Conservation (phyloP, 37 sponge, comb jelly and placozoan genomes). For the Ephydatia muelleri region DNA sequence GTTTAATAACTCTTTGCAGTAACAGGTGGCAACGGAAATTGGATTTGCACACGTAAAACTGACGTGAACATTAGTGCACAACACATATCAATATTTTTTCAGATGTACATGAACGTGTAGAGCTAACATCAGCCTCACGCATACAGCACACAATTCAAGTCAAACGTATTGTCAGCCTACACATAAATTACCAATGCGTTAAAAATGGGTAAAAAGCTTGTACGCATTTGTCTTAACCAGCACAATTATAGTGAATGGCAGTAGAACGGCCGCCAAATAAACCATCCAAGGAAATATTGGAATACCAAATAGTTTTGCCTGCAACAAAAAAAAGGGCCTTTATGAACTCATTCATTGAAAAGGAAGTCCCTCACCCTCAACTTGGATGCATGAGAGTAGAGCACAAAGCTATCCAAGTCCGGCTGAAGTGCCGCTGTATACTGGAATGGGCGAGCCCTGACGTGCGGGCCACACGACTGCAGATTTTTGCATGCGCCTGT, state of each 20-base stretch:
- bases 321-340: background rate
- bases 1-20: too few relatives aligned
- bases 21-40: too few relatives aligned
- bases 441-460: constrained; percentile 66
- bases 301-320: constrained; percentile 79
- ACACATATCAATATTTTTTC: too few relatives aligned
- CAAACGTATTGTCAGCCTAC: too few relatives aligned
- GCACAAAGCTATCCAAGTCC: constrained; percentile 65
- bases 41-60: too few relatives aligned
- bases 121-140: too few relatives aligned
- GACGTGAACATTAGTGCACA: too few relatives aligned
- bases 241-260: constrained; percentile 36
- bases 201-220: background rate
- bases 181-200: background rate
- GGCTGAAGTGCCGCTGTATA: constrained; percentile 55
- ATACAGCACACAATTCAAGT: too few relatives aligned
- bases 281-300: constrained; percentile 73
- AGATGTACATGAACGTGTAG: too few relatives aligned
- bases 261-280: constrained; percentile 14
- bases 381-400: constrained; percentile 34
- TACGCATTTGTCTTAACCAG: constrained; percentile 14
- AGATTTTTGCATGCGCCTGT: constrained; percentile 50
- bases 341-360: background rate
- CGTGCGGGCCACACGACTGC: constrained; percentile 34
- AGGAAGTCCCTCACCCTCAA: constrained; percentile 27